Evolutionary conservation across 2,113 vertebrate species (phyloP).

Genomic region (Girardinichthys multiradiatus): DNA sequence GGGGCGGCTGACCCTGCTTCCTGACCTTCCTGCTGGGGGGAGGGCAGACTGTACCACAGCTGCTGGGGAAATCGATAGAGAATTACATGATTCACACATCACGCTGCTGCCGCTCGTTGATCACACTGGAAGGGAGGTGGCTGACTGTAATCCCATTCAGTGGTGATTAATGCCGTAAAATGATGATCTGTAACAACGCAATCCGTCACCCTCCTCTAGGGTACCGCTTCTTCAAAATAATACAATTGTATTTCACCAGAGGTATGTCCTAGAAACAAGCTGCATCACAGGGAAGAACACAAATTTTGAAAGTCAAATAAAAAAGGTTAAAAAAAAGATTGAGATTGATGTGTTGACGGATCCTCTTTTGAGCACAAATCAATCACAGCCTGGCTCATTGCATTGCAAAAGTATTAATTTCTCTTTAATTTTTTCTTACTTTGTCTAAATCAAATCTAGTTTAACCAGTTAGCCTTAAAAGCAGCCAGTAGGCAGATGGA

Average conservation of each 20-base stretch:
- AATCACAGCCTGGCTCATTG: no score
- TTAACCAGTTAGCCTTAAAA: no score
- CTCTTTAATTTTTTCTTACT: no score
- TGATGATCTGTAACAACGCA: constrained; percentile 38
- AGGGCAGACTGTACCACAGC: constrained; percentile 20
- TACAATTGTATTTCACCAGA: constrained; percentile 12
- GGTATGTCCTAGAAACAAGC: background rate
- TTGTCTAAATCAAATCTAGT: no score
- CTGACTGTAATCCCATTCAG: constrained; percentile 39
- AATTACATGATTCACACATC: constrained; percentile 65
- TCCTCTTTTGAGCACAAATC: background rate
- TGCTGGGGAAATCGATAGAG: constrained; percentile 48
- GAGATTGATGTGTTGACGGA: background rate
- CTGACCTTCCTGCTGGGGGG: constrained; percentile 53
- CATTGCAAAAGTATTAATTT: no score
- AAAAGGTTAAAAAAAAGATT: background rate
- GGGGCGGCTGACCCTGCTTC: constrained; percentile 46
- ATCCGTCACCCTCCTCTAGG: constrained; percentile 19
- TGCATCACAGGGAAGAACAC: no score
- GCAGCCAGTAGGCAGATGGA: no score
- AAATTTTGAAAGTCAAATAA: background rate
- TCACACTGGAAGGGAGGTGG: constrained; percentile 40
- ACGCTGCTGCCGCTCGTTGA: constrained; percentile 31
- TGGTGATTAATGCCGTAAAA: constrained; percentile 46
- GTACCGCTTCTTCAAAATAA: constrained; percentile 23